Percentiles rank a stretch among this genome's conserved stretches.
Evolutionary conservation across 2,888 invertebrate genomes (phyloP).

Genomic region (Drosophila sordidula): DNA sequence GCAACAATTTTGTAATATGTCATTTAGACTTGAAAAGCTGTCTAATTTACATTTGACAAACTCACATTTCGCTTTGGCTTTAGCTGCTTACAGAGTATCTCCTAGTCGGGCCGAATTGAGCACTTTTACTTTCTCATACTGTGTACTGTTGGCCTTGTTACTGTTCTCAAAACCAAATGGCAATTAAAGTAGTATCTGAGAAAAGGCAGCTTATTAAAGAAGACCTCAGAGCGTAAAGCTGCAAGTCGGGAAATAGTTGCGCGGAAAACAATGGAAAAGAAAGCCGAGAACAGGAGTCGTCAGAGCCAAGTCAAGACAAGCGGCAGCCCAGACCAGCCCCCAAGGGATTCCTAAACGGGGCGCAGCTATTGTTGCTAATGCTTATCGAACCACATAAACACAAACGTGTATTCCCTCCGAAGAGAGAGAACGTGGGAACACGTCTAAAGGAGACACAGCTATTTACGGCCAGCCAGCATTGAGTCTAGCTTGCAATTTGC

Average conservation of each 20-base stretch:
- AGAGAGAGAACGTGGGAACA: slow-evolving; percentile 1
- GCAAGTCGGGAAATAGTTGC: slow-evolving; percentile 34
- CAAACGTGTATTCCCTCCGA: slow-evolving; percentile 24
- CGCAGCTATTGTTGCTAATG: slow-evolving; percentile 24
- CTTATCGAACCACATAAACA: slow-evolving; percentile 4
- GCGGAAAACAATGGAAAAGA: slow-evolving; percentile 56
- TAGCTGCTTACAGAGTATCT: too few species aligned
- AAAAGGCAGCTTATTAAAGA: slow-evolving; percentile 65
- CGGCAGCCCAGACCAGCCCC: not conserved
- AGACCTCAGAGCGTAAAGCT: slow-evolving; percentile 57
- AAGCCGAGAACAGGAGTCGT: slow-evolving; percentile 58
- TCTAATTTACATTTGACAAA: too few species aligned
- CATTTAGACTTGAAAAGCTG: too few species aligned
- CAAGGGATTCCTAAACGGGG: slow-evolving; percentile 25
- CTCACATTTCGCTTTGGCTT: too few species aligned
- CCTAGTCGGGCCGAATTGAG: too few species aligned
- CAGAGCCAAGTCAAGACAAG: slow-evolving; percentile 19
- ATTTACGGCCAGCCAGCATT: slow-evolving; percentile 66
- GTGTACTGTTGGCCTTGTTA: too few species aligned
- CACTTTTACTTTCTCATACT: too few species aligned
- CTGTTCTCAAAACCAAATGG: slow-evolving; percentile 39
- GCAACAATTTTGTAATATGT: too few species aligned
- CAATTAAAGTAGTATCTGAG: slow-evolving; percentile 60
- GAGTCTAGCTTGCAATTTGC: slow-evolving; percentile 67
- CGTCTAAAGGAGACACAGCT: slow-evolving; percentile 27